Conservation (phyloP, 2,113 vertebrate species). For the Garra rufa region DNA sequence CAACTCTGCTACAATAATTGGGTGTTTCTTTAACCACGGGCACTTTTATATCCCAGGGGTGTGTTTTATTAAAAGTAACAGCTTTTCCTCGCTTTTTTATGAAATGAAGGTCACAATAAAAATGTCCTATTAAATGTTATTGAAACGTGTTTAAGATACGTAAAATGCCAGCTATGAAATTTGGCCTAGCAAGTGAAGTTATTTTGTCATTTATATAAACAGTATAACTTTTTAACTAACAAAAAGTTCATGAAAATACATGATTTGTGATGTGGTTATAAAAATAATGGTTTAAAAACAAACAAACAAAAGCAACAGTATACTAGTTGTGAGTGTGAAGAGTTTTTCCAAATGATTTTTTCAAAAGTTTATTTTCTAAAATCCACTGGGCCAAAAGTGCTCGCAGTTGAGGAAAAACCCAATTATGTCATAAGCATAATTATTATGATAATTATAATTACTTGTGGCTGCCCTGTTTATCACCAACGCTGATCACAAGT, state of each 20-base stretch:
- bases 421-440: constrained; percentile 16
- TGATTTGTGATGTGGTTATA: not conserved
- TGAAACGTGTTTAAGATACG: not conserved
- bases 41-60: not conserved
- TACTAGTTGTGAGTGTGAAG: not conserved
- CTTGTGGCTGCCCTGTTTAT: not conserved
- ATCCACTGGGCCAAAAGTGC: not conserved
- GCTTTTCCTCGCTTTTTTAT: not conserved
- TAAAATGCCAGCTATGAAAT: not conserved
- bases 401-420: not conserved
- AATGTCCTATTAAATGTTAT: constrained; percentile 7
- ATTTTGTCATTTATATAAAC: not conserved
- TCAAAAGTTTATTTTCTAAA: not conserved
- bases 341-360: not conserved
- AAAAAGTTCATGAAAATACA: not conserved
- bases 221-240: too few species aligned
- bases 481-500: not conserved
- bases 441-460: constrained; percentile 34
- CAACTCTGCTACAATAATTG: not conserved
- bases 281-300: not conserved
- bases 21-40: not conserved
- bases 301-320: not conserved
- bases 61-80: not conserved
- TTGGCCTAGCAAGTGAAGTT: not conserved
- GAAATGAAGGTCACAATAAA: not conserved